A percentile compares a stretch with the other conserved stretches of the same genome.
Conservation (phyloP, 2,888 invertebrate species). For the Colostygia pectinataria region DNA sequence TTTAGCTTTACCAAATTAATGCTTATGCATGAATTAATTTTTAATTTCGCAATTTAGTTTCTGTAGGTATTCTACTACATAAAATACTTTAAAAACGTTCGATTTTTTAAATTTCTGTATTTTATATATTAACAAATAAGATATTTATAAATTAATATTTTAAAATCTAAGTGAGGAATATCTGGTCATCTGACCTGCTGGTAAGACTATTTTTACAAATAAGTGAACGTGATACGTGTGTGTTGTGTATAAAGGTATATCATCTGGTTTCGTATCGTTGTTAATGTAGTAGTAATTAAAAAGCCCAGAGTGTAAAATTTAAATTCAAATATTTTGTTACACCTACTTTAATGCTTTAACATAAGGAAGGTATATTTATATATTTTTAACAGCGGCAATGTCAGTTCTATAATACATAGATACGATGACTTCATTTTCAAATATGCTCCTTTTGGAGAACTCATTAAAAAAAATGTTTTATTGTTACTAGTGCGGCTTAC, state of each 20-base stretch:
- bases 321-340: no score
- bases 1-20: constrained; percentile 5
- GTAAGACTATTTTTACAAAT: no score
- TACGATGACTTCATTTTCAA: constrained; percentile 60
- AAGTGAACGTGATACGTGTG: no score
- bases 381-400: constrained; percentile 49
- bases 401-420: constrained; percentile 48
- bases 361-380: constrained; percentile 15
- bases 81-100: neutral
- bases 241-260: no score
- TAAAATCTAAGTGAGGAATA: constrained; percentile 27
- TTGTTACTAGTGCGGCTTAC: constrained; percentile 44
- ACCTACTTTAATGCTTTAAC: no score
- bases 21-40: neutral
- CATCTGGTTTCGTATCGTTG: constrained; percentile 7
- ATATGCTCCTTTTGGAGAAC: constrained; percentile 39
- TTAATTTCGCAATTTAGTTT: neutral
- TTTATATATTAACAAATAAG: constrained; percentile 11
- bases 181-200: constrained; percentile 23
- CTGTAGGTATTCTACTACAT: neutral
- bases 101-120: constrained; percentile 6
- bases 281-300: neutral
- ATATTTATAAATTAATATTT: constrained; percentile 16
- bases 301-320: neutral
- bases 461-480: constrained; percentile 8